These are phyloP conservation scores for Drymonia ruficornis DNA, from an alignment of 2,888 invertebrate genomes.

Conservation along the genomic window DNA sequence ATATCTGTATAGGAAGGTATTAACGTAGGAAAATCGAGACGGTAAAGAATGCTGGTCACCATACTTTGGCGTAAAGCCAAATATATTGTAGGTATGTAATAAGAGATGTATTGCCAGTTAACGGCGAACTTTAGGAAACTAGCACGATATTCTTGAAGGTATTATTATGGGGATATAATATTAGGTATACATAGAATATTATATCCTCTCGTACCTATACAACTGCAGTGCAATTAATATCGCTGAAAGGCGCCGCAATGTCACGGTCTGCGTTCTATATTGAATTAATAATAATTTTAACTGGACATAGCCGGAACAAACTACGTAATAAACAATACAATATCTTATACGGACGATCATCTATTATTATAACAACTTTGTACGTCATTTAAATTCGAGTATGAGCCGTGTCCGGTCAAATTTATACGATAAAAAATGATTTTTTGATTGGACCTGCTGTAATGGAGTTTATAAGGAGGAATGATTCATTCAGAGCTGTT, in stretches of 20 bases:
- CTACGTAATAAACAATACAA: slow-evolving; percentile 12
- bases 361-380: slow-evolving; percentile 64
- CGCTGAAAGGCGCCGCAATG: neutral
- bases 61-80: neutral
- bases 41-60: neutral
- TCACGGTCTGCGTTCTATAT: neutral
- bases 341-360: slow-evolving; percentile 30
- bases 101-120: neutral
- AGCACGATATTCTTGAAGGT: no score
- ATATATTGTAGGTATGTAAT: neutral
- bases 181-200: no score
- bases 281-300: neutral
- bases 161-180: no score
- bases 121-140: neutral
- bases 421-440: slow-evolving; percentile 82
- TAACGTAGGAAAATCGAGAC: neutral
- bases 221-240: no score
- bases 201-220: no score
- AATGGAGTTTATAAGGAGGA: slow-evolving; percentile 65
- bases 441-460: slow-evolving; percentile 81
- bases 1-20: neutral
- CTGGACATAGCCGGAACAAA: slow-evolving; percentile 2
- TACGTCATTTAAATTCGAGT: slow-evolving; percentile 71
- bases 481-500: slow-evolving; percentile 55
- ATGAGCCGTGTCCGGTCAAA: slow-evolving; percentile 78